Percentiles rank a stretch among this genome's conserved stretches.
Evolutionary conservation across 2,113 vertebrate species (phyloP).

Genomic region (Alexandromys fortis): DNA sequence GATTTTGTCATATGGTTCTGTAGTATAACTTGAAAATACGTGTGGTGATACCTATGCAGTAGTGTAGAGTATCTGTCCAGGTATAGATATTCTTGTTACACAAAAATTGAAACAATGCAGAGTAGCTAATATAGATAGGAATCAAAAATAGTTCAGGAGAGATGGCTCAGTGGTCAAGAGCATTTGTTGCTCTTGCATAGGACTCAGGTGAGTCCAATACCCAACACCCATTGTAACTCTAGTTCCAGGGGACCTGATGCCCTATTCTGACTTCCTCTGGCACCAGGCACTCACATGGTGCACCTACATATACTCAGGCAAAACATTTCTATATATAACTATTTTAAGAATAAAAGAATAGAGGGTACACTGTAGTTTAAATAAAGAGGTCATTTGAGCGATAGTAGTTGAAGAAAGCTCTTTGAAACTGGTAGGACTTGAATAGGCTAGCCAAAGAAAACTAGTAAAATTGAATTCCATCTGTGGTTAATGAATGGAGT

Average conservation of each 20-base stretch:
- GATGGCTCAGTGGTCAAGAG: background rate
- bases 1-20: background rate
- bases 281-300: background rate
- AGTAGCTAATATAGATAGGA: background rate
- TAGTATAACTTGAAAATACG: background rate
- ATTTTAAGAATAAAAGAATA: background rate
- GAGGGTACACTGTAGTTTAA: background rate
- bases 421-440: slow-evolving; percentile 20
- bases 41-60: background rate
- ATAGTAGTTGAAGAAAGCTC: slow-evolving; percentile 27
- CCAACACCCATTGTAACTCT: background rate
- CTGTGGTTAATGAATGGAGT: slow-evolving; percentile 33
- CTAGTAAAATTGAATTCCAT: slow-evolving; percentile 30
- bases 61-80: background rate
- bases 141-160: background rate
- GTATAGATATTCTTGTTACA: background rate
- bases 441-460: slow-evolving; percentile 34
- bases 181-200: background rate
- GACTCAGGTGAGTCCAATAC: background rate
- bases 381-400: slow-evolving; percentile 34
- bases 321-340: background rate
- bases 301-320: background rate
- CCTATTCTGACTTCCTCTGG: background rate
- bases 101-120: background rate
- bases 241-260: background rate